Conservation (phyloP, 2,888 invertebrate species). For the Phytoseiulus persimilis region DNA sequence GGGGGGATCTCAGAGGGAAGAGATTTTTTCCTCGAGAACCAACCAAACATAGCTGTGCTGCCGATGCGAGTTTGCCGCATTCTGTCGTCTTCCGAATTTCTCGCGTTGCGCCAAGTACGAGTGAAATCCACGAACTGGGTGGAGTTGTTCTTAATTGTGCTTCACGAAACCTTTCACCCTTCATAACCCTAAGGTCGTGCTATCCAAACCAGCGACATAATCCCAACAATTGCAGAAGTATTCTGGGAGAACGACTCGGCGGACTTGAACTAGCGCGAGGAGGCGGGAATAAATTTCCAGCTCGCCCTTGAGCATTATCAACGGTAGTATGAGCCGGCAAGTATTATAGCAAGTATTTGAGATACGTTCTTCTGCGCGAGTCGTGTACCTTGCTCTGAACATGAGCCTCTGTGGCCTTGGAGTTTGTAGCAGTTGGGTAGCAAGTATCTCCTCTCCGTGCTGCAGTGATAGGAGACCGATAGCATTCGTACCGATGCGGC, state of each 20-base stretch:
- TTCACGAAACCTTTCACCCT: neutral
- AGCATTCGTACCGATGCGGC: too few relatives aligned
- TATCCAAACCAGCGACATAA: neutral
- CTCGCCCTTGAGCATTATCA: too few relatives aligned
- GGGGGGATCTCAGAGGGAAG: neutral
- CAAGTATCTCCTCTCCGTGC: too few relatives aligned
- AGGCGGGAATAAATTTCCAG: too few relatives aligned
- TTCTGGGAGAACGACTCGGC: neutral
- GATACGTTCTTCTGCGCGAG: too few relatives aligned
- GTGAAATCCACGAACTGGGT: neutral
- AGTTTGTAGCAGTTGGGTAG: too few relatives aligned
- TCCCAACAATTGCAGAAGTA: neutral
- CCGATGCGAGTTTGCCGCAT: neutral
- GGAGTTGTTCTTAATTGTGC: neutral
- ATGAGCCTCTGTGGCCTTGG: too few relatives aligned
- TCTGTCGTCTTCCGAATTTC: neutral
- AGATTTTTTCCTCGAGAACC: conserved; percentile 20
- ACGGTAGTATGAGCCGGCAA: too few relatives aligned
- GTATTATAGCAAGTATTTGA: too few relatives aligned
- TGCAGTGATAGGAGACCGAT: too few relatives aligned
- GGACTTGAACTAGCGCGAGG: neutral
- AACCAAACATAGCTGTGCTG: conserved; percentile 14
- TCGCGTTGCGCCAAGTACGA: neutral
- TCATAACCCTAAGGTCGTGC: neutral
- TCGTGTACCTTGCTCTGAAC: too few relatives aligned